Base-by-base conservation (phyloP, 2,888 invertebrate species). In the Melinaea marsaeus region DNA sequence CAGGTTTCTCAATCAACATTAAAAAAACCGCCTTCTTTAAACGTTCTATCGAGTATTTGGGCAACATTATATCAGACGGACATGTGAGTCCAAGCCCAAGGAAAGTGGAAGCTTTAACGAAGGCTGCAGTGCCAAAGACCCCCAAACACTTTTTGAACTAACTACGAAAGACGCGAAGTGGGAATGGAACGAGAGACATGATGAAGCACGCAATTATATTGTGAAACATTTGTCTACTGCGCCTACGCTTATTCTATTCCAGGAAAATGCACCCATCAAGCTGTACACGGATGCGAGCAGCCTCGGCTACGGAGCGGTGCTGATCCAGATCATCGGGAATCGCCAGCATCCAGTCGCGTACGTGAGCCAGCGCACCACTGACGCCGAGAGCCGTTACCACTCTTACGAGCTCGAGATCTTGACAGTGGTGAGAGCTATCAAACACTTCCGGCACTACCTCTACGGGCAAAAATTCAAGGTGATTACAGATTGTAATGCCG, bases 401-500 rank as follows among this genome's bases (percentile, higher is more conserved):
- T 67, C 65, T 3, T 72, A 72, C 55, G 71, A 71, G 55, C 62
- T 71, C 2, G 70, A 72, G 48, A 71, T 70, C 7, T 42, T 71
- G 35, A 69, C 71, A 2, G 68, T 71, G 13, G 66, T 73, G 0
- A 62, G 68, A 5, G 51, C 57, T 34, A 45, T 45, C 6, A 45
- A 22, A 22, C 22, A 22, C 22, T 22, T 22, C 22, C 22, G 22
- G 22, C 22, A 22, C 22, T 22, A 22, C 22, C 22, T 22, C 22
- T 22, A 22, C 22, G 22, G 22, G 22, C 22, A 22, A 22, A 22
- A 22, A 22, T 22, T 22, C 22, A 22, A 22, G 22, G 22, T 22
- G 22, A 22, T 22, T 22, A 22, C 22, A 22, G 22, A 60, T 3
- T 35, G 56, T n/a, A 56, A 37, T n/a, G 35, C n/a, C 13, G n/a